Base-by-base conservation (phyloP, 2,888 invertebrate species). In the Phyto melanocephala region DNA sequence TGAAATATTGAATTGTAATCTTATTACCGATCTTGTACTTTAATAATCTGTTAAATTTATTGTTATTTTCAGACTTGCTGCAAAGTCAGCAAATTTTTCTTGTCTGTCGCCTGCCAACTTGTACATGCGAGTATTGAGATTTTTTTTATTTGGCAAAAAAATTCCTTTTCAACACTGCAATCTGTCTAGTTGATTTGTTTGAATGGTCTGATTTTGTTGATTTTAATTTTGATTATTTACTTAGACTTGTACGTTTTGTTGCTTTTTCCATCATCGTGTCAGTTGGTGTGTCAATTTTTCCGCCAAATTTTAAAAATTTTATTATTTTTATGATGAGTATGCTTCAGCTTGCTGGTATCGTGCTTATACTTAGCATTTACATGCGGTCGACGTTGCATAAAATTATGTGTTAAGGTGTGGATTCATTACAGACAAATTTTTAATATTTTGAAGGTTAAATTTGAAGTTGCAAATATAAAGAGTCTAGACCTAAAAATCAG, bases 101-200 rank as follows among this genome's bases (percentile, higher is more conserved):
- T 68, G 20, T 15, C 28, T 65, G 20, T 15, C n/a, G 63, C 52
- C 60, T 68, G 65, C 71, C 70, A 71, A 22, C 11, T 70, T 65
- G 5, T 40, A 4, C 22, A n/a, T n/a, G n/a, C 42, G 54, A 54
- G 28, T 15, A 63, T 68, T 81, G 74, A 35, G 74, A 63, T 67
- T 28, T 5, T 1, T 20, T 20, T 54, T 50, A 6, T 22, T 50
- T 50, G n/a, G 42, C 28, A 42, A 54, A 24, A 67, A 37, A 37
- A 37, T 82, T 65, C 24, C 42, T 70, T 58, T 78, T 70, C 68
- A 81, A 60, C 37, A 37, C 52, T 58, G 52, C 50, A 15, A 42
- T 28, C 63, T 60, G 62, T 81, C 60, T 60, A 35, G 24, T 75
- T 80, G 75, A 76, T 75, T 75, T 63, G 68, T 72, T 80, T 80